A percentile compares a stretch with the other conserved stretches of the same genome.
These are phyloP conservation scores for Stenotaenia linearis DNA, from an alignment of 2,888 invertebrate genomes.

Conservation along the genomic window DNA sequence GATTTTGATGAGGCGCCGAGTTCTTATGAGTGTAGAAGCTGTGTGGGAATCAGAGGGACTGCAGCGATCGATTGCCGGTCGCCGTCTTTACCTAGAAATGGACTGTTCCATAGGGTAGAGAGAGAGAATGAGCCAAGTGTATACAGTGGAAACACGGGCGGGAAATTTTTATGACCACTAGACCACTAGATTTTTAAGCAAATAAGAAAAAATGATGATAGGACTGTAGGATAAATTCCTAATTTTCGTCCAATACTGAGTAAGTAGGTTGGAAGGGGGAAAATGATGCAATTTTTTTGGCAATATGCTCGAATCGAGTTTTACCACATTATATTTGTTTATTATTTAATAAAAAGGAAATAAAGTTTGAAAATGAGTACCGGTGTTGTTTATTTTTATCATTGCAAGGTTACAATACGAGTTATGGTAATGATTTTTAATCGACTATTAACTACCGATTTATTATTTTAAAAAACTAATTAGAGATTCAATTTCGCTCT, in stretches of 20 bases:
- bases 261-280: background rate
- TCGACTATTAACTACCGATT: too few relatives aligned
- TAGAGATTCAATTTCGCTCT: too few relatives aligned
- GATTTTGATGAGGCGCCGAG: background rate
- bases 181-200: background rate
- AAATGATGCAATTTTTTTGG: background rate
- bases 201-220: background rate
- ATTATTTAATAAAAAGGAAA: background rate
- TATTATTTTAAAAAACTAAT: too few relatives aligned
- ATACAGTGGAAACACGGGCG: background rate
- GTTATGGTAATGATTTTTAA: too few relatives aligned
- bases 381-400: too few relatives aligned
- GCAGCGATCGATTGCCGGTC: background rate
- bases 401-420: too few relatives aligned
- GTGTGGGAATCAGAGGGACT: background rate
- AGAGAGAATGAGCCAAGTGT: background rate
- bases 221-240: background rate
- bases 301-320: background rate
- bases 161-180: background rate
- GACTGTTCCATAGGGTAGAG: background rate
- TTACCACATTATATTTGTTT: background rate
- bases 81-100: background rate
- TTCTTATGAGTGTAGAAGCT: background rate
- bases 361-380: background rate
- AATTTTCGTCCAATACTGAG: background rate